Evolutionary conservation across 1,140 invertebrate genomes (phyloP).

Genomic region (Dendrolimus punctatus): DNA sequence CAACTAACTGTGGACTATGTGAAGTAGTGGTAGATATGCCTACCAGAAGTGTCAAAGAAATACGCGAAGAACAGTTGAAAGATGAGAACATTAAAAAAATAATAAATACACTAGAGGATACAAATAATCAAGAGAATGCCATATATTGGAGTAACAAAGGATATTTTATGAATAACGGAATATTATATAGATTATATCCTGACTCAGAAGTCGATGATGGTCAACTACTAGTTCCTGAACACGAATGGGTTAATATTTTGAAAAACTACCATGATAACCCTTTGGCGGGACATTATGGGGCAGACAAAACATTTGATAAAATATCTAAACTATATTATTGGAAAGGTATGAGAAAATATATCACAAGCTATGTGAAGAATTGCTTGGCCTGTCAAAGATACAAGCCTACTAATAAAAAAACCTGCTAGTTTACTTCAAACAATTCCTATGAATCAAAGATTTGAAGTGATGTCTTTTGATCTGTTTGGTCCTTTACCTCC

Average conservation of each 20-base stretch:
- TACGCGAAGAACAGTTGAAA: conserved; percentile 25
- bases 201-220: conserved; percentile 11
- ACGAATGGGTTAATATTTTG: conserved; percentile 12
- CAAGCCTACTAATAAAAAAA: conserved; percentile 30
- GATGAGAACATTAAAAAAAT: conserved; percentile 26
- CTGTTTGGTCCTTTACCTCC: conserved; percentile 34
- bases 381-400: conserved; percentile 25
- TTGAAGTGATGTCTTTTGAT: conserved; percentile 31
- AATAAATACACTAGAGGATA: conserved; percentile 10
- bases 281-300: conserved; percentile 15
- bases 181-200: conserved; percentile 11
- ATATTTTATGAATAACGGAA: conserved; percentile 18
- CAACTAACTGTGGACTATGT: conserved; percentile 19
- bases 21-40: conserved; percentile 22
- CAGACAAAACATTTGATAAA: conserved; percentile 21
- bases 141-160: conserved; percentile 15
- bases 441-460: conserved; percentile 16
- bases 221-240: conserved; percentile 13
- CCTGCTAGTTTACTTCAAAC: conserved; percentile 25
- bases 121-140: conserved; percentile 4
- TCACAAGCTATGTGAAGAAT: conserved; percentile 21
- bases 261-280: conserved; percentile 15
- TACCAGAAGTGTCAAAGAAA: conserved; percentile 7
- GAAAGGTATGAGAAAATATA: conserved; percentile 26
- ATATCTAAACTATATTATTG: conserved; percentile 30